Percentiles rank a stretch among this genome's conserved stretches.
phyloP scores from a whole-genome alignment of 2,888 invertebrate species.

The Phlogophora meticulosa region DNA sequence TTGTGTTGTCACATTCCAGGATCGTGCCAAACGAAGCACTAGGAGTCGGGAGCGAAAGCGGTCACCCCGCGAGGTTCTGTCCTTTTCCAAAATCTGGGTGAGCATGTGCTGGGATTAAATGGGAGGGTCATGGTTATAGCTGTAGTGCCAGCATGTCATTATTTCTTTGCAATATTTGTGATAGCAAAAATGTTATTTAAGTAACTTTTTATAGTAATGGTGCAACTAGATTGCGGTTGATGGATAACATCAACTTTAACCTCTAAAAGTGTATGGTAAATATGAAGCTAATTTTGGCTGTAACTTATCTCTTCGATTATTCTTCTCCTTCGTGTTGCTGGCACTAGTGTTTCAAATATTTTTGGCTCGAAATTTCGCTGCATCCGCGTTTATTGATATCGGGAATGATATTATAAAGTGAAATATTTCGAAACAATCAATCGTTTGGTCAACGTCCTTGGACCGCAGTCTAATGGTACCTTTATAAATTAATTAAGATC shows the following conservation, averaged over 20 bases:
- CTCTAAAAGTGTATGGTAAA: too few relatives aligned
- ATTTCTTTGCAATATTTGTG: background rate
- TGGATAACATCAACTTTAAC: too few relatives aligned
- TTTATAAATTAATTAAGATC: background rate
- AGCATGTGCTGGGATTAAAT: conserved; percentile 64
- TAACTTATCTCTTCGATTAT: too few relatives aligned
- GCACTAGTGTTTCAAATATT: too few relatives aligned
- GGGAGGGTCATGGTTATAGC: background rate
- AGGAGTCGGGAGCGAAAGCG: conserved; percentile 88
- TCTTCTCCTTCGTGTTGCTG: too few relatives aligned
- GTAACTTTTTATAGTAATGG: background rate
- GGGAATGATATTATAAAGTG: background rate
- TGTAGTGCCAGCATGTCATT: conserved; percentile 20
- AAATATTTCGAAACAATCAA: background rate
- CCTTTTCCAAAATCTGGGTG: conserved; percentile 95
- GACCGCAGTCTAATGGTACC: background rate
- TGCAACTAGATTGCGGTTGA: conserved; percentile 1
- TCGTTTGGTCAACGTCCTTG: background rate
- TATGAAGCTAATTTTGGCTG: too few relatives aligned
- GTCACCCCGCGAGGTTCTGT: conserved; percentile 93
- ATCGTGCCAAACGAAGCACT: conserved; percentile 81
- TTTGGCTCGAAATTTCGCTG: too few relatives aligned
- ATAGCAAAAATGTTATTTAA: background rate
- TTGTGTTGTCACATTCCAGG: conserved; percentile 62
- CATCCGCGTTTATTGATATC: too few relatives aligned